A percentile compares a stretch with the other conserved stretches of the same genome.
Conservation (phyloP, 2,797 vertebrate species). For the Coranthus polyacanthus region DNA sequence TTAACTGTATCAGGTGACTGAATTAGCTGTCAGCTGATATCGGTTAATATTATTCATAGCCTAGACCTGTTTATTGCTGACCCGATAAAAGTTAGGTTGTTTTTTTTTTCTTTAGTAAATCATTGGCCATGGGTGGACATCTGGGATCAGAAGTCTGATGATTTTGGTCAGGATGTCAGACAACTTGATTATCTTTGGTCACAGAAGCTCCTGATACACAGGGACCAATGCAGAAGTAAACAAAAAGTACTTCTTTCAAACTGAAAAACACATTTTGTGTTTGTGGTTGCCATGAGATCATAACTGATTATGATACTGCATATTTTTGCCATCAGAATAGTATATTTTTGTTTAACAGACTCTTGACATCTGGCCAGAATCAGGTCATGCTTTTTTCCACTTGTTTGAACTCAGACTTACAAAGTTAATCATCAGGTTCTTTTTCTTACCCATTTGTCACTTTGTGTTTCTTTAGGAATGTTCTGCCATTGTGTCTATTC, state of each 20-base stretch:
- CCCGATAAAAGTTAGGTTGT: constrained; percentile 35
- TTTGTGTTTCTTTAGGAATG: constrained; percentile 37
- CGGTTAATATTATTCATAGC: constrained; percentile 36
- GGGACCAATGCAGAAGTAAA: background rate
- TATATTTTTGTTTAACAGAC: background rate
- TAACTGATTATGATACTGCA: background rate
- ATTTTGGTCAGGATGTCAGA: constrained; percentile 48
- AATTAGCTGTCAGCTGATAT: constrained; percentile 59
- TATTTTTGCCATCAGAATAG: background rate
- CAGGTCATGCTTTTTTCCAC: background rate
- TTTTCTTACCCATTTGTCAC: constrained; percentile 7
- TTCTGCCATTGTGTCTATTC: constrained; percentile 15
- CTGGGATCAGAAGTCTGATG: constrained; percentile 30
- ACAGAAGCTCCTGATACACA: too few relatives aligned
- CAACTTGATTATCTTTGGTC: constrained; percentile 26
- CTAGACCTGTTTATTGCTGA: constrained; percentile 28
- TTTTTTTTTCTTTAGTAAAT: constrained; percentile 33
- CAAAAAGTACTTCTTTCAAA: constrained; percentile 1
- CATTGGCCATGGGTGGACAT: constrained; percentile 13
- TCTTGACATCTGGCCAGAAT: background rate
- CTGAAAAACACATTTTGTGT: constrained; percentile 4
- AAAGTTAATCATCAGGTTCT: constrained; percentile 1
- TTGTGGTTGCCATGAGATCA: constrained; percentile 1
- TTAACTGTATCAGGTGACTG: constrained; percentile 57
- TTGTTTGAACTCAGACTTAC: background rate